phyloP scores from a whole-genome alignment of 2,888 invertebrate species.

The Idaea straminata region DNA sequence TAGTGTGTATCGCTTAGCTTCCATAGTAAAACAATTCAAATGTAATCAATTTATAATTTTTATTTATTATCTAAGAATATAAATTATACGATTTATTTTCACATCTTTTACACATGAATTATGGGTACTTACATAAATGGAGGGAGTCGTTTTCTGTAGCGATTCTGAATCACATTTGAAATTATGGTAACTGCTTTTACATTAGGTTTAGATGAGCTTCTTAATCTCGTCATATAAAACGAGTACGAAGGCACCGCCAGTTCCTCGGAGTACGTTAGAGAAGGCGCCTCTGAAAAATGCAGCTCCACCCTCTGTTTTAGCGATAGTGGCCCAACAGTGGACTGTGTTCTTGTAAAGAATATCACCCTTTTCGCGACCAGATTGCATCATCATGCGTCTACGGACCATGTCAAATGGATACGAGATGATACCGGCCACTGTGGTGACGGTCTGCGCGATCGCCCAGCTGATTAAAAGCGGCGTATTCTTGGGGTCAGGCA shows the following conservation, averaged over 20 bases:
- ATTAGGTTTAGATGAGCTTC: slow-evolving; percentile 81
- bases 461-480: slow-evolving; percentile 96
- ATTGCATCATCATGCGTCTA: slow-evolving; percentile 99
- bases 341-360: slow-evolving; percentile 94
- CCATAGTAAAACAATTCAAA: slow-evolving; percentile 67
- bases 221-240: slow-evolving; percentile 96
- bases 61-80: slow-evolving; percentile 73
- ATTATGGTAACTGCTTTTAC: slow-evolving; percentile 73
- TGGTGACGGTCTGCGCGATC: slow-evolving; percentile 89
- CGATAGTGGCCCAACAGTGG: slow-evolving; percentile 94
- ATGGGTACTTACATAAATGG: slow-evolving; percentile 64
- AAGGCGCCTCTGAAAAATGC: slow-evolving; percentile 99
- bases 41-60: slow-evolving; percentile 76
- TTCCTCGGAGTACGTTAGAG: slow-evolving; percentile 96
- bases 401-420: slow-evolving; percentile 98
- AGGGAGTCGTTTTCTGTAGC: slow-evolving; percentile 65
- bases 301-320: slow-evolving; percentile 87
- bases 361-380: slow-evolving; percentile 90
- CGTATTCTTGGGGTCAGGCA: slow-evolving; percentile 96
- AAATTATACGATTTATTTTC: slow-evolving; percentile 75
- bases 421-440: slow-evolving; percentile 94
- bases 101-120: slow-evolving; percentile 54
- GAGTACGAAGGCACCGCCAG: slow-evolving; percentile 95
- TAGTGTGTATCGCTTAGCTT: neutral
- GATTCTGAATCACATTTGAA: slow-evolving; percentile 69